These are phyloP conservation scores for Lepidocolaptes lacrymiger DNA, from an alignment of 2,797 vertebrate genomes.

Conservation along the genomic window DNA sequence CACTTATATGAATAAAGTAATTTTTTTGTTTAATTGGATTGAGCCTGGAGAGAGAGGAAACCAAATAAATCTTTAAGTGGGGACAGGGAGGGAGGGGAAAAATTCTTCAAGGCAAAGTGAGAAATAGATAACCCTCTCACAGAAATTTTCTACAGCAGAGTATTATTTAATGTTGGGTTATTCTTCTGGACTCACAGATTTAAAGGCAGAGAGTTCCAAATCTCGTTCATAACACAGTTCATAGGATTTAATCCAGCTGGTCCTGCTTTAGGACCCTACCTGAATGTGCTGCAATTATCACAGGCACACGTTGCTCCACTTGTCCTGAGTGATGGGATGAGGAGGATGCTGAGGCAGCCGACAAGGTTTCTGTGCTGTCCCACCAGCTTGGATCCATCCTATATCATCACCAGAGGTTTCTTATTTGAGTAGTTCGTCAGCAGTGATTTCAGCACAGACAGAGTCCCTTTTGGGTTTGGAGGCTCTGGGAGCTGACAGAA, in stretches of 20 bases:
- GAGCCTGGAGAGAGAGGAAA: slow-evolving; percentile 7
- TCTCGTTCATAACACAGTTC: not conserved
- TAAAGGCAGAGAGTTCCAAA: not conserved
- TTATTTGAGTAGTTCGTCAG: not conserved
- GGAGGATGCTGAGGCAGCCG: not conserved
- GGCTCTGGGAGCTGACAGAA: not conserved
- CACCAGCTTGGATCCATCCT: not conserved
- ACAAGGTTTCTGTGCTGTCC: not conserved
- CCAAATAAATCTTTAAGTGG: slow-evolving; percentile 40
- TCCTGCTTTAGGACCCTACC: not conserved
- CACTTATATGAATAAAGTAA: slow-evolving; percentile 25
- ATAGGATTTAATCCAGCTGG: not conserved
- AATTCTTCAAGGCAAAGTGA: not conserved
- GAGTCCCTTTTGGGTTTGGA: not conserved
- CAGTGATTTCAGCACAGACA: not conserved
- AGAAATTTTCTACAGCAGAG: not conserved
- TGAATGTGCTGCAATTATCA: not conserved
- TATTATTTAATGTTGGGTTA: not conserved
- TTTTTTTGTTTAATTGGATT: slow-evolving; percentile 59
- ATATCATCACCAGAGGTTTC: not conserved
- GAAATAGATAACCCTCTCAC: not conserved
- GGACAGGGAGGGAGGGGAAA: not conserved
- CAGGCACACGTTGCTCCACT: not conserved
- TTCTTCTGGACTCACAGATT: not conserved
- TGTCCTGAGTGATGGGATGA: not conserved